Evolutionary conservation across 2,113 vertebrate species (phyloP).

Genomic region (Grantiella picta): DNA sequence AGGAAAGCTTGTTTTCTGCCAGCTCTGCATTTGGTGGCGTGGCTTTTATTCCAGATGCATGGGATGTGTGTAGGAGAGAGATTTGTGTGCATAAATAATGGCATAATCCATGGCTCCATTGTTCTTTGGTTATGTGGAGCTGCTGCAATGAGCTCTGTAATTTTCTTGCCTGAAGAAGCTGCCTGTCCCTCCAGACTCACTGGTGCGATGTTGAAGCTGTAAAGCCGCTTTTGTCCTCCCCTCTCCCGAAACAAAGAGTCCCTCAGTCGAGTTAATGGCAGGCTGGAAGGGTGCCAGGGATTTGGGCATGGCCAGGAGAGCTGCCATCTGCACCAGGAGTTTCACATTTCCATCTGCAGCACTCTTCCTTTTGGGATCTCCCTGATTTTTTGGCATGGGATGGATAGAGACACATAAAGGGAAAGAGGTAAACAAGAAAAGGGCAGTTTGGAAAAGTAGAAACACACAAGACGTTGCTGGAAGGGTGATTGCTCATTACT

Average conservation of each 20-base stretch:
- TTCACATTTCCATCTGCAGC: background rate
- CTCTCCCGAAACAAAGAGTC: background rate
- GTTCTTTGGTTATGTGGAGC: constrained; percentile 13
- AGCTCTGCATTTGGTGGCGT: background rate
- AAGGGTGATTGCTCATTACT: background rate
- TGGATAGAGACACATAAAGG: background rate
- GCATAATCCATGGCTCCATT: constrained; percentile 7
- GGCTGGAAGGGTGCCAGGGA: constrained; percentile 16
- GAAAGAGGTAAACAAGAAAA: background rate
- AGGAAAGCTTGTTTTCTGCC: background rate
- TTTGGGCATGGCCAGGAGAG: background rate
- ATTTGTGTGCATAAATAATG: constrained; percentile 29
- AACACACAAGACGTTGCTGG: rapidly evolving
- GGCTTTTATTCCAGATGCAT: constrained; percentile 20
- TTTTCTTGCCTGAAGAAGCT: constrained; percentile 56
- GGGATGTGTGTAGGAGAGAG: constrained; percentile 13
- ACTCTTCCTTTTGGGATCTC: background rate
- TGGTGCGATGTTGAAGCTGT: background rate
- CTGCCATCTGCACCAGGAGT: background rate
- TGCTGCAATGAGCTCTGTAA: constrained; percentile 61
- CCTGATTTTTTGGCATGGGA: background rate
- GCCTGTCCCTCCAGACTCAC: constrained; percentile 41
- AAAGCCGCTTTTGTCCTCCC: constrained; percentile 21
- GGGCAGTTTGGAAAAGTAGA: background rate
- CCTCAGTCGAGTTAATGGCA: constrained; percentile 4